Evolutionary conservation across 2,888 invertebrate genomes (phyloP), one percentile per base, ranked within the genome.

Genomic region (Eupeodes latifasciatus): DNA sequence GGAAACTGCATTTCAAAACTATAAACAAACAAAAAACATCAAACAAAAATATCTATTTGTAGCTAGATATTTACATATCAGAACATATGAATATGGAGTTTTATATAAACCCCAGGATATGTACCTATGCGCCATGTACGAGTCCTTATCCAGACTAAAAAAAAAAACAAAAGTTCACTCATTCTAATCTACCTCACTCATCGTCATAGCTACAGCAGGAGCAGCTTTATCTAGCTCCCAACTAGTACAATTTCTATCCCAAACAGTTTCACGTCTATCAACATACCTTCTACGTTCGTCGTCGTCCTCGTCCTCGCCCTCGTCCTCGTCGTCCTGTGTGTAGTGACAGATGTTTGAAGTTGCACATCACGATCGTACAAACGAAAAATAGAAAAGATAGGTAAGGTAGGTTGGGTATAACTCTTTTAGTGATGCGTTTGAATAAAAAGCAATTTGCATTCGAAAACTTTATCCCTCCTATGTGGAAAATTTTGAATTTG

Each of bases 361-460:
- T 40, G 62, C 40, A 62, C 62, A 62, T 36, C 16, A 40, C 40
- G 40, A 16, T 16, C 9, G 16, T 12, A 19, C 16, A 47, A 19
- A 47, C 27, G 16, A 64, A 64, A 12, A 12, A 16, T 19, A 64
- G 49, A 62, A 19, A 67, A 16, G 14, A 57, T 57, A 59, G 1
- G 44, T 44, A 11, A 10, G 47, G 2, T 11, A 10, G 10, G 4
- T 11, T 0, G 2, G 14, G 12, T 14, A 34, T 59, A 59, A 59
- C 59, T 34, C 71, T 64, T 0, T 47, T 34, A 71, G 76, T 76
- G 5, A 40, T 40, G 76, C 64, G 85, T 85, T 85, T 72, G 66
- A 72, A 69, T 84, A 75, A 84, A 84, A 84, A 84, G 62, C 69
- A 85, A 85, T 85, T 85, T 85, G 61, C 85, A 85, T 85, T 81